These are phyloP conservation scores for Leucopternis melanops DNA, from an alignment of 2,113 vertebrate species.

Conservation along the genomic window DNA sequence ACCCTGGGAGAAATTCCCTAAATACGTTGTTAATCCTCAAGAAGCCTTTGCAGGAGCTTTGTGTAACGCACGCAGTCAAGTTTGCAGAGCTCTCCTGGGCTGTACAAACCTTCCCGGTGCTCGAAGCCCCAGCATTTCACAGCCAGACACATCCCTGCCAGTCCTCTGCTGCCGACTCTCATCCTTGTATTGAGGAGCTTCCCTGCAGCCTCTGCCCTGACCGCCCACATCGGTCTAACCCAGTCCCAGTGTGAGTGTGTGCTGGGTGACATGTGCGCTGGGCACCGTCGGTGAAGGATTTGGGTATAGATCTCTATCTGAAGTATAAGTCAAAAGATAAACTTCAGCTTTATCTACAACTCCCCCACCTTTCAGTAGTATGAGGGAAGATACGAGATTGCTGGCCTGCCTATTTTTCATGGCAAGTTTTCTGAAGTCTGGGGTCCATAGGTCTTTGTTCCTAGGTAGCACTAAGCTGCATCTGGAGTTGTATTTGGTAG, in stretches of 20 bases:
- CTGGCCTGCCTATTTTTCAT: too few relatives aligned
- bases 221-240: fast-evolving
- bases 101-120: neutral
- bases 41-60: neutral
- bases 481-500: too few relatives aligned
- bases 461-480: too few relatives aligned
- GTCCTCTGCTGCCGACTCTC: neutral
- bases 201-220: neutral
- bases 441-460: too few relatives aligned
- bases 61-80: fast-evolving
- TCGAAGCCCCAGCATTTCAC: fast-evolving
- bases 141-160: neutral
- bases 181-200: neutral
- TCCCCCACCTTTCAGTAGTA: too few relatives aligned
- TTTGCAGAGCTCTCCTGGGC: neutral
- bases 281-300: neutral
- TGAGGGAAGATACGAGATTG: too few relatives aligned
- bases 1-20: neutral
- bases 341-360: too few relatives aligned
- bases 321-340: too few relatives aligned
- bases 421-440: too few relatives aligned
- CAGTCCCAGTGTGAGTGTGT: fast-evolving
- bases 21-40: neutral
- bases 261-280: fast-evolving
- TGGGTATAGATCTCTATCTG: too few relatives aligned